Percentiles rank a stretch among this genome's conserved stretches.
These are phyloP conservation scores for Carassius carassius DNA, from an alignment of 2,113 vertebrate species.

Conservation along the genomic window DNA sequence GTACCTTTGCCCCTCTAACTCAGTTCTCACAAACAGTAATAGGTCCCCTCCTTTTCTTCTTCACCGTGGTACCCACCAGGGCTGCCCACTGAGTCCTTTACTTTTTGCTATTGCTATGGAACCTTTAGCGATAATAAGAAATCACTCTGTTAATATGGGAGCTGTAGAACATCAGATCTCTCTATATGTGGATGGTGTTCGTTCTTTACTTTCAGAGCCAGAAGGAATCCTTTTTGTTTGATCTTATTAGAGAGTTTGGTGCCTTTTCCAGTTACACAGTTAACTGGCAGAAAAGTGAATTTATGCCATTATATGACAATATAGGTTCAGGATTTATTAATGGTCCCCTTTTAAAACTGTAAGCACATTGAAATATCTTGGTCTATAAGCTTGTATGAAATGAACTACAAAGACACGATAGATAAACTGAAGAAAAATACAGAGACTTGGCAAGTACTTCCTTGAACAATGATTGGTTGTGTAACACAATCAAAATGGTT, in stretches of 20 bases:
- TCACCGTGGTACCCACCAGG: background rate
- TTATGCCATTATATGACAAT: background rate
- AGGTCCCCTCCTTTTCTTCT: no score
- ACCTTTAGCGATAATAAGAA: no score
- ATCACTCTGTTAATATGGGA: no score
- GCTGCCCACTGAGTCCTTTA: no score
- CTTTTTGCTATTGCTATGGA: no score
- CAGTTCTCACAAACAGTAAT: no score
- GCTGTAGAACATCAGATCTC: no score
- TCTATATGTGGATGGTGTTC: no score
- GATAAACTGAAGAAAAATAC: background rate
- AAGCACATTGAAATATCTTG: background rate
- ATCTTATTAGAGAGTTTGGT: background rate
- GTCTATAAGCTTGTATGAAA: background rate
- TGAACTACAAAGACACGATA: background rate
- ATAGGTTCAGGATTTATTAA: background rate
- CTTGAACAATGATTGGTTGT: background rate
- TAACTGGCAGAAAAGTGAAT: background rate
- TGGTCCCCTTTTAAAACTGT: background rate
- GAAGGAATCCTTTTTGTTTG: no score
- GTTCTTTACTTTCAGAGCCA: no score
- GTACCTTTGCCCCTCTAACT: no score
- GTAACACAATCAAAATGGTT: slow-evolving; percentile 1
- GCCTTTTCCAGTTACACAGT: background rate
- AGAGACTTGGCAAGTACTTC: background rate